Evolutionary conservation across 2,888 invertebrate genomes (phyloP), one percentile per base, ranked within the genome.

Genomic region (Conchocele bisecta): DNA sequence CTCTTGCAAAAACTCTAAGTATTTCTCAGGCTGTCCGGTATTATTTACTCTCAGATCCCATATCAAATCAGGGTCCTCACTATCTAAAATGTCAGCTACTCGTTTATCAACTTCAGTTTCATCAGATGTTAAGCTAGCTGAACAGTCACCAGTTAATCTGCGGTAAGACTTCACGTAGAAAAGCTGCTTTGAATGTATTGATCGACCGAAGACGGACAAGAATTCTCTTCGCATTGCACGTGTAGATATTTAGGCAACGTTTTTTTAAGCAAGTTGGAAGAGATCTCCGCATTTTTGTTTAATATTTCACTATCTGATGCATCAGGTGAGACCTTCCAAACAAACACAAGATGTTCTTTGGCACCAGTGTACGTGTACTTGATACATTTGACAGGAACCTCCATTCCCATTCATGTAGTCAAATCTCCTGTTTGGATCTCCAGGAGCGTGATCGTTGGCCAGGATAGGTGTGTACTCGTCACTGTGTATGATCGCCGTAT

Each of bases 341-440:
- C 2, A 24, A 64, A 64, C 5, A 28, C 24, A 28, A 64, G 17
- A 26, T 64, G 42, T 48, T 65, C 64, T 48, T 65, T 65, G 35
- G 37, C n/a, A 15, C 64, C 56, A 22, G 56, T 22, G 29, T 65
- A 65, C 20, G 64, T 56, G 46, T 54, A 65, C 22, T 65, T 46
- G 13, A 42, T 24, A 46, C 64, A 56, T 28, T 63, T 63, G 5
- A 54, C 54, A n/a, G 63, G 63, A 9, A 44, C 44, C 3, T 54
- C 44, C 41, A 63, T 17, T 5, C 24, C 28, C 50, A 11, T 65
- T 56, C 3, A 65, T 37, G 31, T 37, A 65, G 17, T 65, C 56
- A 57, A 24, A 28, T n/a, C 64, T 22, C 28, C 48, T 44, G 4
- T 48, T 57, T 5, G 64, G 28, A 20, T 65, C 64, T 20, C 64